A percentile compares a stretch with the other conserved stretches of the same genome.
These are phyloP conservation scores for Megalopta genalis DNA, from an alignment of 1,140 invertebrate species.

Conservation along the genomic window DNA sequence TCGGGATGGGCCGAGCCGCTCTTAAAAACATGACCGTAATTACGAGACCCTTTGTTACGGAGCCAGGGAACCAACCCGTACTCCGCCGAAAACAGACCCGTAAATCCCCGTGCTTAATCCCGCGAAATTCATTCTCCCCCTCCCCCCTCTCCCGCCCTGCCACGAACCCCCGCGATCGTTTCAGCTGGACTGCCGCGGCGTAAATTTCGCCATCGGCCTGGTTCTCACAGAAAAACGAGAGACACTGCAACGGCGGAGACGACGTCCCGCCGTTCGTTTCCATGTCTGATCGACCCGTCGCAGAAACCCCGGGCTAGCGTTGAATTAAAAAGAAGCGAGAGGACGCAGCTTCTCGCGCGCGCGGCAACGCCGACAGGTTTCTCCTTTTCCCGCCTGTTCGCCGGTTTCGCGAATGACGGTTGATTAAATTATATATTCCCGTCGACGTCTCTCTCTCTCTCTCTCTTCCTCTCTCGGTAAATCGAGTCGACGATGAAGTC, in stretches of 20 bases:
- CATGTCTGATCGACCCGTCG: background rate
- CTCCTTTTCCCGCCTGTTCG: background rate
- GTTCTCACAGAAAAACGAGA: too few species aligned
- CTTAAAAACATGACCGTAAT: constrained; percentile 57
- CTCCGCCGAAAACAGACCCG: constrained; percentile 41
- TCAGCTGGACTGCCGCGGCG: background rate
- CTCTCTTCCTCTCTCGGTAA: too few species aligned
- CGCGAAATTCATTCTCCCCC: constrained; percentile 35
- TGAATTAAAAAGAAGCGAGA: background rate
- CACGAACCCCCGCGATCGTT: constrained; percentile 24
- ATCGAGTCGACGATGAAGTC: background rate
- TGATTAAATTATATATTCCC: background rate
- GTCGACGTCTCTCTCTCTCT: too few species aligned
- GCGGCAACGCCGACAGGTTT: background rate
- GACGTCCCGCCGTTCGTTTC: background rate
- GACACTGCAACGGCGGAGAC: background rate
- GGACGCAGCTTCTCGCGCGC: too few species aligned
- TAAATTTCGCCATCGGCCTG: constrained; percentile 2
- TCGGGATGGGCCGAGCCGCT: constrained; percentile 5
- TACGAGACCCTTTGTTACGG: constrained; percentile 47
- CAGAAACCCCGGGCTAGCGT: background rate
- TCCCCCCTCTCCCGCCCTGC: too few species aligned
- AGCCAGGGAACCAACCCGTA: background rate
- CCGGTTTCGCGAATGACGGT: background rate
- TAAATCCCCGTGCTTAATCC: constrained; percentile 51